Evolutionary conservation across 1,140 invertebrate species (phyloP).

Genomic region (Helicoverpa zea): DNA sequence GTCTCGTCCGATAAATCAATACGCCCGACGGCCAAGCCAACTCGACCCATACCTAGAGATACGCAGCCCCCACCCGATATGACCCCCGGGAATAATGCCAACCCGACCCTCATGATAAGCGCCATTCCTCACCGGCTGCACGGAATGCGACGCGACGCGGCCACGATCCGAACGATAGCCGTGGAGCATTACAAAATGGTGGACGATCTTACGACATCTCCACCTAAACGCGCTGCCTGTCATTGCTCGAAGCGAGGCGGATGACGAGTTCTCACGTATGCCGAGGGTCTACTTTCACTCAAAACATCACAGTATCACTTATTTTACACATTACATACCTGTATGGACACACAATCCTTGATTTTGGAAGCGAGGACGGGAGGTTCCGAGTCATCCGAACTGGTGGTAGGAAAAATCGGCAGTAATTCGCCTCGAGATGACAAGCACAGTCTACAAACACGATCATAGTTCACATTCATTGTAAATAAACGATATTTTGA

Average conservation of each 20-base stretch:
- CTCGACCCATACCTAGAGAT: slow-evolving; percentile 71
- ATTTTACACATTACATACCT: slow-evolving; percentile 86
- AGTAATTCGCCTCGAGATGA: slow-evolving; percentile 86
- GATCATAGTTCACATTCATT: slow-evolving; percentile 85
- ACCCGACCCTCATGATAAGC: slow-evolving; percentile 78
- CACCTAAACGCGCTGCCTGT: slow-evolving; percentile 83
- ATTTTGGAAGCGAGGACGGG: slow-evolving; percentile 87
- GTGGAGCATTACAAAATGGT: slow-evolving; percentile 87
- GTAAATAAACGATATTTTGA: slow-evolving; percentile 82
- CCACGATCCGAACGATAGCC: slow-evolving; percentile 84
- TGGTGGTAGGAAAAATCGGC: slow-evolving; percentile 86
- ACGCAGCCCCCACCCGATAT: slow-evolving; percentile 77
- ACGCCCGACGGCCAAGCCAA: slow-evolving; percentile 80
- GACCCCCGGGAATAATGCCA: slow-evolving; percentile 82
- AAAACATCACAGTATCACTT: slow-evolving; percentile 72
- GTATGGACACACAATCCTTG: slow-evolving; percentile 88
- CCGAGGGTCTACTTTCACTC: slow-evolving; percentile 85
- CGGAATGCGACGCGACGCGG: slow-evolving; percentile 82
- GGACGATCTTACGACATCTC: slow-evolving; percentile 87
- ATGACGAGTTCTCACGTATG: slow-evolving; percentile 85
- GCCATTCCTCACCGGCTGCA: slow-evolving; percentile 79
- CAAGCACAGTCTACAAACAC: slow-evolving; percentile 89
- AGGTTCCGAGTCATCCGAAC: slow-evolving; percentile 87
- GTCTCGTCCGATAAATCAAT: slow-evolving; percentile 86
- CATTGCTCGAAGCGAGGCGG: slow-evolving; percentile 83